These are phyloP conservation scores for Urosaurus nigricauda DNA, from an alignment of 2,797 vertebrate genomes.

Conservation along the genomic window DNA sequence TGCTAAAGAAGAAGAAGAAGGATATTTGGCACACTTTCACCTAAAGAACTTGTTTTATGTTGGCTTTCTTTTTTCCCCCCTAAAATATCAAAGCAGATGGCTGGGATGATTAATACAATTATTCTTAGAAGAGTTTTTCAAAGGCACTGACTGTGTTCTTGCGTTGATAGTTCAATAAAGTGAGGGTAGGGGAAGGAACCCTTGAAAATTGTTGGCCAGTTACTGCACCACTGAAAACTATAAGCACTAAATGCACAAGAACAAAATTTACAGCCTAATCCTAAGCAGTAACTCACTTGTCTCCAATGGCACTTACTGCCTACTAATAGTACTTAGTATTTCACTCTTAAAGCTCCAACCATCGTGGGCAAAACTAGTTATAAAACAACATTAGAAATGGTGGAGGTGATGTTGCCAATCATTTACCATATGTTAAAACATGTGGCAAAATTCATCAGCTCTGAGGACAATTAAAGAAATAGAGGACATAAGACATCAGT, in stretches of 20 bases:
- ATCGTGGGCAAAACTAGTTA: background rate
- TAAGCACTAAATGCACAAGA: background rate
- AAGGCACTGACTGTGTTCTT: background rate
- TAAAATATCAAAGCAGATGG: conserved; percentile 17
- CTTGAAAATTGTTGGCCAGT: background rate
- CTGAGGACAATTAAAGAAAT: background rate
- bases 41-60: background rate
- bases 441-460: background rate
- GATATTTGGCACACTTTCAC: background rate
- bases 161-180: background rate
- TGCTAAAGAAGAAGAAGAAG: background rate
- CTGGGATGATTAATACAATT: background rate
- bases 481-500: background rate
- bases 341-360: background rate
- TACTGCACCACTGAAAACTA: background rate
- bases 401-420: background rate
- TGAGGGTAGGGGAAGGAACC: background rate
- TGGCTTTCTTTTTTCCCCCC: background rate
- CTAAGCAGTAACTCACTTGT: background rate
- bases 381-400: background rate
- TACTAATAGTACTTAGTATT: background rate
- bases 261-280: background rate
- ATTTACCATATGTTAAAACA: background rate
- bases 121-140: background rate
- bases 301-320: background rate